phyloP scores from a whole-genome alignment of 2,113 vertebrate species.

The Hassar affinis region DNA sequence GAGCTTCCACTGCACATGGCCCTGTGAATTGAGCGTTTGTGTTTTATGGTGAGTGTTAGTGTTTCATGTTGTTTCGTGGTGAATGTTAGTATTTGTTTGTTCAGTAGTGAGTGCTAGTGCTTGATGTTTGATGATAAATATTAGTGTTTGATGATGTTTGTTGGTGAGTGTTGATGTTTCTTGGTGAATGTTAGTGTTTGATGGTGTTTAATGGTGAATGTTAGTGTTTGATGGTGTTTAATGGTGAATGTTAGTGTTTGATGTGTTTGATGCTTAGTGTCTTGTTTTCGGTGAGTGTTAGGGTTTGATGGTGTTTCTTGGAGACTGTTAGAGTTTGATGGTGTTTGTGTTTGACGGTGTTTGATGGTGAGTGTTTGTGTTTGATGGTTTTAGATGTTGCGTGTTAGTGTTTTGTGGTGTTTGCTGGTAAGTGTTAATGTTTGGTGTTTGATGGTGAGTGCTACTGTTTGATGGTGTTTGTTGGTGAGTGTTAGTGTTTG shows the following conservation, averaged over 20 bases:
- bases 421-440: neutral
- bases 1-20: too few relatives aligned
- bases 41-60: too few relatives aligned
- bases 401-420: neutral
- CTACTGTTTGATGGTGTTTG: neutral
- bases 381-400: neutral
- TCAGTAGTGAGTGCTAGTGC: neutral
- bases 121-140: neutral
- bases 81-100: neutral
- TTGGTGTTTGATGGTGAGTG: neutral
- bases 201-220: neutral
- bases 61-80: neutral
- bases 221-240: neutral
- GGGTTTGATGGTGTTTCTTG: neutral
- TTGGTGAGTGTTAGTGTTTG: too few relatives aligned
- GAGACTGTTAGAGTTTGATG: neutral
- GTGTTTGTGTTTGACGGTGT: neutral
- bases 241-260: neutral
- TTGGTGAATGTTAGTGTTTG: neutral
- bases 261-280: neutral
- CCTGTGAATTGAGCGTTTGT: too few relatives aligned
- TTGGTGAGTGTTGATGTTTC: neutral
- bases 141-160: neutral
- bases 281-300: too few relatives aligned
- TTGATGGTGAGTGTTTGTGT: neutral